Evolutionary conservation across 2,888 invertebrate species (phyloP), one percentile per base, ranked within the genome.

Genomic region (Zhuqinia jingwanae): DNA sequence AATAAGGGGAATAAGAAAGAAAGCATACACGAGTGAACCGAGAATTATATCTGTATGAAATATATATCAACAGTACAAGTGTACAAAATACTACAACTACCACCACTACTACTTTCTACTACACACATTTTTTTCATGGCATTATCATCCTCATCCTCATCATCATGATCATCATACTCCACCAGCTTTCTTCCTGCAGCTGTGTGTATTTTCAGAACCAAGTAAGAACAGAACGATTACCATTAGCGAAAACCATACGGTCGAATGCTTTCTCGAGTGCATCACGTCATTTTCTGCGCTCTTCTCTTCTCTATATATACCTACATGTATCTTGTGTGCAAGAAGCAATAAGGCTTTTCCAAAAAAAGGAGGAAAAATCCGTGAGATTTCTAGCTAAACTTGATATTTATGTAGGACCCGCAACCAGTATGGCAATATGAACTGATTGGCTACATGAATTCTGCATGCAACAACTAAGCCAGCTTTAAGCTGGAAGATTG

Each of bases 261-360:
- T 89, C 87, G 85, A 90, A 89, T 89, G 90, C 89, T 87, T 88
- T 85, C 86, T 89, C 78, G 84, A 89, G 89, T 88, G 89, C 85
- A 88, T 87, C 81, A 85, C 79, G 86, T 87, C 84, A 87, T 88
- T 88, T 88, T 86, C 79, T 88, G 89, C 84, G 80, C 80, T 50
- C 53, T 36, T 60, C 42, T 58, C 20, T 78, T 56, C 27, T 42
- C 70, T 47, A n/a, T n/a, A 17, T 25, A 25, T 30, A 25, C 1
- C 63, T n/a, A n/a, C n/a, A 36, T 36, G 36, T 36, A 50, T 1
- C 0, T 53, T 10, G n/a, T 20, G 22, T 60, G 17, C 45, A 47
- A 45, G 47, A 47, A 45, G 47, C 47, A n/a, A 15, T 30, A 75
- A 76, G 56, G 56, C 36, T 36, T 36, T 36, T 36, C 36, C 36